Base-by-base conservation (phyloP, 2,888 invertebrate genomes). In the Euzophera pinguis region DNA sequence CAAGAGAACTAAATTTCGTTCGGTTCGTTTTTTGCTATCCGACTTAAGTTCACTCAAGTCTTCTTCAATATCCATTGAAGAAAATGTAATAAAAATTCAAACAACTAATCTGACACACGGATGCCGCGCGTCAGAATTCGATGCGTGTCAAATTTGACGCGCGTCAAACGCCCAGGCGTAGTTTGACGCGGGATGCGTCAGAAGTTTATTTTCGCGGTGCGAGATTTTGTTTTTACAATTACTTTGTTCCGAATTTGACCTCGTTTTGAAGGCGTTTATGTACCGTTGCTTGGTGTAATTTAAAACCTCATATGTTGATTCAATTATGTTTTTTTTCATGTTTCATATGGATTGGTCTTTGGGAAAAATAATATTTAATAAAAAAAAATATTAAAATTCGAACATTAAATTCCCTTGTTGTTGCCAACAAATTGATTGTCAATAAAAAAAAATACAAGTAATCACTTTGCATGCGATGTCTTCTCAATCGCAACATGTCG, bases 121-220 rank as follows among this genome's bases (percentile, higher is more conserved):
- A 43, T 32, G 13, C 39, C 27, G 13, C 47, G 32, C 50, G 53
- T 53, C 51, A 34, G 29, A 54, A 35, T 51, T 53, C 49, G 47
- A 48, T 48, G 48, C 50, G 53, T 53, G 57, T 59, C 58, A 55
- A 41, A 52, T 55, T 57, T 57, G 61, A 59, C 55, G 13, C 43
- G 13, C 29, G 42, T 47, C 47, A 13, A 32, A 43, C 42, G 42
- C 27, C 27, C 27, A 12, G 27, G 8, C 42, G n/a, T n/a, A 35
- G n/a, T 16, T 32, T 29, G 50, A 50, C 48, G 14, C 37, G 17
- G n/a, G 22, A 32, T 22, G 27, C 22, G 41, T 42, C 41, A 43
- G 42, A 43, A 27, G 27, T 43, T 38, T 27, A 43, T 43, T 43
- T 27, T 43, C 1, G n/a, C 10, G 41, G 17, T 22, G n/a, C 17